These are phyloP conservation scores for Scaptomyza pallida DNA, from an alignment of 1,140 invertebrate species.

Conservation along the genomic window DNA sequence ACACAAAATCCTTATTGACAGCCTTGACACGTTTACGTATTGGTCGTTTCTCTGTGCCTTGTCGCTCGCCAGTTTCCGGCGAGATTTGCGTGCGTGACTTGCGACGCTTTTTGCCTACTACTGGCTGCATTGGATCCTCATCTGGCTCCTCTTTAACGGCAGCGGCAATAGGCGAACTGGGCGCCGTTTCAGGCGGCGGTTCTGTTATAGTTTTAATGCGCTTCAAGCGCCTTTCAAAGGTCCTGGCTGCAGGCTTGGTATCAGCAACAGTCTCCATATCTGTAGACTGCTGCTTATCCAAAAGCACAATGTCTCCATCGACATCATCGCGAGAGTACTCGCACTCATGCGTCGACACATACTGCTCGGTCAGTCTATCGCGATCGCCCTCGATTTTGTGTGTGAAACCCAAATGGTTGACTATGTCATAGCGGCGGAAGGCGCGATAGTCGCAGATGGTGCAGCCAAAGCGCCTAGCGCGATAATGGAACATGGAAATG, in stretches of 20 bases:
- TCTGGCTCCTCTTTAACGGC: conserved; percentile 54
- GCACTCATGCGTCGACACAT: conserved; percentile 73
- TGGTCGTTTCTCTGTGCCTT: conserved; percentile 83
- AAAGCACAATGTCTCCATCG: conserved; percentile 71
- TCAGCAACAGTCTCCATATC: conserved; percentile 12
- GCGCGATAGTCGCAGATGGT: conserved; percentile 86
- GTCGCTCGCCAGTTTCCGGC: conserved; percentile 55
- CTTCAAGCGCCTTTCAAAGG: conserved; percentile 63
- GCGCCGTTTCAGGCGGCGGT: conserved; percentile 19
- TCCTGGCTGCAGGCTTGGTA: conserved; percentile 44
- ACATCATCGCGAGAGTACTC: conserved; percentile 79
- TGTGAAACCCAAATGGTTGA: conserved; percentile 85
- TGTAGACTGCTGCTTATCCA: conserved; percentile 46
- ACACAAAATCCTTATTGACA: conserved; percentile 88
- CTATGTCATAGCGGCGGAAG: conserved; percentile 85
- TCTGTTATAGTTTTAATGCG: conserved; percentile 50
- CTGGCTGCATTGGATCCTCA: conserved; percentile 32
- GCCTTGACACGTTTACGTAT: conserved; percentile 87
- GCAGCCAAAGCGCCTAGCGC: conserved; percentile 85
- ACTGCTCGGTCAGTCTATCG: conserved; percentile 66
- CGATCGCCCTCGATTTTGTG: conserved; percentile 82
- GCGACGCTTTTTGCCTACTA: conserved; percentile 56
- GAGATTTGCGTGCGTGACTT: conserved; percentile 67
- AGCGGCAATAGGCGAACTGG: conserved; percentile 30
- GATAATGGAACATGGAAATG: conserved; percentile 85